These are phyloP conservation scores for Xestia rhomboidea DNA, from an alignment of 2,888 invertebrate species.

Conservation along the genomic window DNA sequence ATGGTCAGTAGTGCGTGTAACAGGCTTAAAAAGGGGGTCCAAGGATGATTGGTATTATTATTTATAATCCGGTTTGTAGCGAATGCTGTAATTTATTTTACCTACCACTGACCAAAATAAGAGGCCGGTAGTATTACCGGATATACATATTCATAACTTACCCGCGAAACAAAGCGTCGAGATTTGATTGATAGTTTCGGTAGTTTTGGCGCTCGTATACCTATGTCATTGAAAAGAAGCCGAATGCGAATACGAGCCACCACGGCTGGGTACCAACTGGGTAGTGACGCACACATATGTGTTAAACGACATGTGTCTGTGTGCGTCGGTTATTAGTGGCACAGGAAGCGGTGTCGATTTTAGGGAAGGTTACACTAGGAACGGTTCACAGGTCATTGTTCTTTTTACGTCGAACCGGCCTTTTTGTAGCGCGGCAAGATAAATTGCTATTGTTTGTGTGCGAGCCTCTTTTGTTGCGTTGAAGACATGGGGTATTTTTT, in stretches of 20 bases:
- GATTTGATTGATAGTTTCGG: slow-evolving; percentile 72
- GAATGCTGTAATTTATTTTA: slow-evolving; percentile 32
- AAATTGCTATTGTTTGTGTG: slow-evolving; percentile 82
- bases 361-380: slow-evolving; percentile 87
- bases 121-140: slow-evolving; percentile 70
- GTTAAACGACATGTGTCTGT: slow-evolving; percentile 68
- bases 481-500: slow-evolving; percentile 51
- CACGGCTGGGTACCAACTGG: slow-evolving; percentile 20
- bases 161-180: slow-evolving; percentile 68
- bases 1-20: slow-evolving; percentile 51
- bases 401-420: slow-evolving; percentile 80
- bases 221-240: slow-evolving; percentile 66
- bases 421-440: slow-evolving; percentile 82
- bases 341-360: slow-evolving; percentile 89
- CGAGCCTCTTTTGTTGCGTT: slow-evolving; percentile 75
- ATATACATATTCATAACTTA: slow-evolving; percentile 80
- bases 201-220: slow-evolving; percentile 69
- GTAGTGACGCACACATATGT: slow-evolving; percentile 60
- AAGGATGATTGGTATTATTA: slow-evolving; percentile 62
- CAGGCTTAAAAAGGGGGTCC: slow-evolving; percentile 55
- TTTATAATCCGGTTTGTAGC: slow-evolving; percentile 65
- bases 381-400: slow-evolving; percentile 89
- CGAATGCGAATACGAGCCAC: slow-evolving; percentile 57
- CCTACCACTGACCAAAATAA: slow-evolving; percentile 69
- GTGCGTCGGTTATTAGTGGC: slow-evolving; percentile 81